Conservation (phyloP, 2,113 vertebrate species). For the Rhombomys opimus region DNA sequence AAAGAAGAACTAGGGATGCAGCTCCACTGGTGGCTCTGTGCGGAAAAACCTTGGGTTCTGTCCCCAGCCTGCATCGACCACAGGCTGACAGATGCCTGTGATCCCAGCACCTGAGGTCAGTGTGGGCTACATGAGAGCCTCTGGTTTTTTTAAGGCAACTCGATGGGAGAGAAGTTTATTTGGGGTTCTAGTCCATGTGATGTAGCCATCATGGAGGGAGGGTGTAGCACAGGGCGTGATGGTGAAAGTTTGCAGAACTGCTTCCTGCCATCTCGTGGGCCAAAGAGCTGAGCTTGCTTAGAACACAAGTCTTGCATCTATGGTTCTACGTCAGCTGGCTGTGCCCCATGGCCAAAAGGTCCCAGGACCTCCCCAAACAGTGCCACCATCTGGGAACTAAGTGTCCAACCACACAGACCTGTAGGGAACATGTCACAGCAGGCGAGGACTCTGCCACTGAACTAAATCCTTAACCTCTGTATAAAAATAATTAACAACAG, state of each 20-base stretch:
- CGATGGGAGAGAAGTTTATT: not conserved
- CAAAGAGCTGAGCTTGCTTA: not conserved
- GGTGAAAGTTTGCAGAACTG: not conserved
- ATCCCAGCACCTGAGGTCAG: not conserved
- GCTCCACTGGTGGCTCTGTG: not conserved
- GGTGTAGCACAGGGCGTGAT: not conserved
- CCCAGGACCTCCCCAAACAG: not conserved
- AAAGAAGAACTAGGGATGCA: not conserved
- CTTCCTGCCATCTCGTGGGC: not conserved
- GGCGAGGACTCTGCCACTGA: not conserved
- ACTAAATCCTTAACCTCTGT: not conserved
- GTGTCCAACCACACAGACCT: not conserved
- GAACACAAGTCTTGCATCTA: not conserved
- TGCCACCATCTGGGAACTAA: not conserved
- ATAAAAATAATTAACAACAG: not conserved
- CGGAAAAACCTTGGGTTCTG: not conserved
- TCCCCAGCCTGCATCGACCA: not conserved
- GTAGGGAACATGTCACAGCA: not conserved
- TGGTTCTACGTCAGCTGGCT: not conserved
- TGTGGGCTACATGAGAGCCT: not conserved
- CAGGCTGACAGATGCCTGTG: not conserved
- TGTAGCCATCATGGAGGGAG: not conserved
- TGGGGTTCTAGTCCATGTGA: not conserved
- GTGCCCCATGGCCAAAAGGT: not conserved
- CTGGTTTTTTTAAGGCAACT: not conserved